Evolutionary conservation across 1,140 invertebrate species (phyloP).

Genomic region (Drosophila hydei): DNA sequence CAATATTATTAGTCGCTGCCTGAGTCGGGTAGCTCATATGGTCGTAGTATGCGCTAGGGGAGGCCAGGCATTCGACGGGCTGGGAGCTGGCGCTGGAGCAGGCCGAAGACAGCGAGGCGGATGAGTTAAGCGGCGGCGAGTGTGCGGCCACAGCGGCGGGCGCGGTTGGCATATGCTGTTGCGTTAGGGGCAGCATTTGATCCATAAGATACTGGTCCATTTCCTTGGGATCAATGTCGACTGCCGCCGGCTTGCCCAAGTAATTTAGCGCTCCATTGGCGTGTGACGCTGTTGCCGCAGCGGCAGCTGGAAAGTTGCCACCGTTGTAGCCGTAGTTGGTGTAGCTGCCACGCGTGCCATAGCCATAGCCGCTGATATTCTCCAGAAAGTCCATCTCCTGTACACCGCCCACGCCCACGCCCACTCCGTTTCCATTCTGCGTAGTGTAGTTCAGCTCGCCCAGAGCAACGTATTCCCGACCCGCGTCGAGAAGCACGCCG

Average conservation of each 20-base stretch:
- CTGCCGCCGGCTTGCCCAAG: conserved; percentile 40
- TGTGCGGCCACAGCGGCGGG: conserved; percentile 32
- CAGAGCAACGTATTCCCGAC: conserved; percentile 68
- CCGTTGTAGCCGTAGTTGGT: conserved; percentile 51
- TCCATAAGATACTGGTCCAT: conserved; percentile 84
- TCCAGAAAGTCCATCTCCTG: conserved; percentile 73
- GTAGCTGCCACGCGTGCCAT: conserved; percentile 45
- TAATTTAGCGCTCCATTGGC: conserved; percentile 80
- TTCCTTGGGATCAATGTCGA: conserved; percentile 83
- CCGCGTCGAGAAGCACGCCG: conserved; percentile 63
- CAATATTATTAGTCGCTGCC: conserved; percentile 16
- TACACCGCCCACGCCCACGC: conserved; percentile 11
- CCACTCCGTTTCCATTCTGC: conserved; percentile 16
- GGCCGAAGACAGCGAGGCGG: conserved; percentile 70
- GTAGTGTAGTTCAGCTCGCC: conserved; percentile 61
- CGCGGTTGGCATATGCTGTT: conserved; percentile 43
- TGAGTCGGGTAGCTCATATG: conserved; percentile 53
- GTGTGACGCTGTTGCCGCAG: conserved; percentile 55
- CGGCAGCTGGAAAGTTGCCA: background rate
- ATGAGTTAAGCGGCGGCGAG: conserved; percentile 68
- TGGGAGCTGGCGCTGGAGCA: conserved; percentile 74
- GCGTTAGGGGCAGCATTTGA: conserved; percentile 77
- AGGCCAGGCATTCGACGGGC: conserved; percentile 58
- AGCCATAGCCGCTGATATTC: conserved; percentile 62
- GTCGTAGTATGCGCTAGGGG: conserved; percentile 57